Base-by-base conservation (phyloP, 2,797 vertebrate genomes). In the Odontamblyopus rebecca region DNA sequence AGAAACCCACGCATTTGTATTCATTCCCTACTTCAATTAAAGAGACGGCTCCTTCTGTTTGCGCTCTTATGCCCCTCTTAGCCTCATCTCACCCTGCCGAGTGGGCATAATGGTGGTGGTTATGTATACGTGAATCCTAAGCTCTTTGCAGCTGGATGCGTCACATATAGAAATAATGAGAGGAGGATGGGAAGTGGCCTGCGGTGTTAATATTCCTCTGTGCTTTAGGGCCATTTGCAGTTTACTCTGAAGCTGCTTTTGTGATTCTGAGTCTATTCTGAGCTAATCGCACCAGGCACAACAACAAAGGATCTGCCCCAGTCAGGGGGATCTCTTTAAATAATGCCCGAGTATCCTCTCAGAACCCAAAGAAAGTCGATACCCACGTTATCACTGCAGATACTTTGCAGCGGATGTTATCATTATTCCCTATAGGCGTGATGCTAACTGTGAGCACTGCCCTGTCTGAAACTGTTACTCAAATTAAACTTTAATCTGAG, bases 251-350 rank as follows among this genome's bases (percentile, higher is more conserved):
- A 38, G 38, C 72, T 57, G 73, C 56, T 75, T 54, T 71, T 68
- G 70, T 78, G 61, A 77, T 80, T 83, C 63, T 7, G 61, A 32
- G 60, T 74, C 77, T 79, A 81, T 82, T 85, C 81, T 64, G 19
- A 76, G 77, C 69, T 74, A 69, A 84, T 83, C 71, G 71, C 77
- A 77, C 76, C 76, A 59, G 74, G 73, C 80, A 64, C 70, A 78
- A 70, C 68, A 23, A 72, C 35, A 15, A 16, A 86, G 77, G 30
- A 29, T 69, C 57, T 53, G 27, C 8, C 7, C n/a, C 72, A 73
- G 83, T 75, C 67, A 15, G 63, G 75, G 80, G 75, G 44, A 3
- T 13, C 61, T 66, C 74, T 82, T 82, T 67, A 78, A 89, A 88
- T 85, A 86, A 79, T 69, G 75, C 66, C 75, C 57, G 19, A 74